These are phyloP conservation scores for Phacellophora camtschatica DNA, from an alignment of 30 jellyfish, hydroid and myxozoan species.

Conservation along the genomic window DNA sequence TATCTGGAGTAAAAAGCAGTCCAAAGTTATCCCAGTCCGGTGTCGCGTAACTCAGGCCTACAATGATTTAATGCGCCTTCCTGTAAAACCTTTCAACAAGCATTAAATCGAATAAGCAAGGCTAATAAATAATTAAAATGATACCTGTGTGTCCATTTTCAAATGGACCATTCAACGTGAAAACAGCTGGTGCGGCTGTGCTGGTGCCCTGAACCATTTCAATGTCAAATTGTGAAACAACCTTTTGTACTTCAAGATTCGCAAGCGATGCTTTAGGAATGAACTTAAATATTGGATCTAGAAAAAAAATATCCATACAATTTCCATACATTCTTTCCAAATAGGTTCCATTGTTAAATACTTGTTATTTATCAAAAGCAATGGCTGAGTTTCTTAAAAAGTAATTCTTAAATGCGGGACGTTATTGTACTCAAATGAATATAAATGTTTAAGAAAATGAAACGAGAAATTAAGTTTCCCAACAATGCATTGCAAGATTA, in stretches of 20 bases:
- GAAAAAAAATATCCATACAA: not conserved
- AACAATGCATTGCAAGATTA: too few relatives aligned
- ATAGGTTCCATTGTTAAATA: too few relatives aligned
- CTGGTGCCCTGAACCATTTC: conserved; percentile 45
- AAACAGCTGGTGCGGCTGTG: conserved; percentile 20
- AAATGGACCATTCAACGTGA: conserved; percentile 46
- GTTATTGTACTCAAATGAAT: too few relatives aligned
- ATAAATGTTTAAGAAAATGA: too few relatives aligned
- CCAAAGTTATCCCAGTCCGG: not conserved
- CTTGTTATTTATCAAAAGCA: too few relatives aligned
- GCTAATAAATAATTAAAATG: not conserved
- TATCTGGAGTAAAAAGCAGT: not conserved
- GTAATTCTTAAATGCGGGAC: too few relatives aligned
- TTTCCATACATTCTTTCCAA: too few relatives aligned
- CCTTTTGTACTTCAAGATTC: conserved; percentile 21
- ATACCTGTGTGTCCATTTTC: conserved; percentile 58
- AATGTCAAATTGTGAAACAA: not conserved
- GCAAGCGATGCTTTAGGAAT: conserved; percentile 29
- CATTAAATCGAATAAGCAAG: too few relatives aligned
- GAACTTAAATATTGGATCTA: conserved; percentile 58
- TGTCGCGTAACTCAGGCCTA: not conserved
- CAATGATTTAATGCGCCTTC: too few relatives aligned
- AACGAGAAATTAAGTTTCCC: too few relatives aligned
- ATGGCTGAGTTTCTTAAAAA: too few relatives aligned
- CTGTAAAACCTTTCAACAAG: too few relatives aligned